Base-by-base conservation (phyloP, 2,888 invertebrate species). In the Liopterus haemorrhoidalis region DNA sequence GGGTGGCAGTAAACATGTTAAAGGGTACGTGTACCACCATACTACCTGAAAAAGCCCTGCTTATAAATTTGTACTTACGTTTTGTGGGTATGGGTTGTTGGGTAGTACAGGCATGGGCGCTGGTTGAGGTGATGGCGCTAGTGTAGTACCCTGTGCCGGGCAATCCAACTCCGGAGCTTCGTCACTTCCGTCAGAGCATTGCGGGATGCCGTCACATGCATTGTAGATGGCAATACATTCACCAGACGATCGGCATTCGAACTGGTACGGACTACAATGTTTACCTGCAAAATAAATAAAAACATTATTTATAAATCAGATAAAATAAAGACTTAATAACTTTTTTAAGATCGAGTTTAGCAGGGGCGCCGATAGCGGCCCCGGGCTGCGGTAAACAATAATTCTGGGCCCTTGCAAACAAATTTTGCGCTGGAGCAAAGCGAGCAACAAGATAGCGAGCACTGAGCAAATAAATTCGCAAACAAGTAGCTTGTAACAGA, bases 181-280 rank as follows among this genome's bases (percentile, higher is more conserved):
- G 67, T 94, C 94, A 62, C 90, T 91, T 53, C 84, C 89, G 71
- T 94, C 93, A 2, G 84, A 76, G 68, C 89, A 92, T 70, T 93
- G 92, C 18, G 90, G 83, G 57, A 95, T 88, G 39, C 92, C 92
- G 68, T 94, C 91, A 62, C 94, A 95, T 5, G 88, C 91, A 69
- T 95, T 94, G 70, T 95, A 95, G 57, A 93, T 79, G 4, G 92
- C 94, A 59, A 95, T 90, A 66, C 94, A 95, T 67, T 94, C 92
- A 32, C 83, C 83, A 30, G 86, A 85, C 48, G 76, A 79, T 54
- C 83, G 81, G 62, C 93, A 94, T 66, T 84, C 82, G 67, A 92
- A 94, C 69, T 94, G 91, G 69, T 85, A 88, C 49, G 84, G 78
- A 56, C 84, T 85, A 70, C 92, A 93, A 48, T 71, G 72, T 37